Conservation (phyloP, 1,140 invertebrate species). For the Calosoma granatense region DNA sequence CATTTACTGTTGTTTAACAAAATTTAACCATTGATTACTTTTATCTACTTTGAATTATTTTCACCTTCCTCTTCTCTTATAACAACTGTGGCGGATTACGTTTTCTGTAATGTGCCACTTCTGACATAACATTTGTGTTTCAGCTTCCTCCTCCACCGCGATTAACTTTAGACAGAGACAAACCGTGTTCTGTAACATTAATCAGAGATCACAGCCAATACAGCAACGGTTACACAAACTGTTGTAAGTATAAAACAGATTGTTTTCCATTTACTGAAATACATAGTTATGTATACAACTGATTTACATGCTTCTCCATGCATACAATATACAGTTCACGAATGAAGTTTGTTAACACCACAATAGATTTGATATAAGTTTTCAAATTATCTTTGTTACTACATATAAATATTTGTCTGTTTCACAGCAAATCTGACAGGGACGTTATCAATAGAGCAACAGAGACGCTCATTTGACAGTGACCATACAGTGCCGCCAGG, state of each 20-base stretch:
- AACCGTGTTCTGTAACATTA: constrained; percentile 18
- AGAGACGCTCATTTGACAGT: constrained; percentile 15
- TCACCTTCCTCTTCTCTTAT: too few relatives aligned
- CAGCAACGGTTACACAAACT: neutral
- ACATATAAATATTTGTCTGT: neutral
- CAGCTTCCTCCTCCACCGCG: constrained; percentile 29
- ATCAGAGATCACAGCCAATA: constrained; percentile 5
- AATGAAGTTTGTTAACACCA: too few relatives aligned
- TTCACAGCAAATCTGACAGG: too few relatives aligned
- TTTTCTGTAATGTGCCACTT: too few relatives aligned
- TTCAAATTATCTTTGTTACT: neutral
- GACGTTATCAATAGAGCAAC: neutral
- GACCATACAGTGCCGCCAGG: constrained; percentile 29
- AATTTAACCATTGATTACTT: too few relatives aligned
- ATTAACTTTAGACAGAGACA: constrained; percentile 22
- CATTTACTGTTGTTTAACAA: too few relatives aligned
- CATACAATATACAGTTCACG: too few relatives aligned
- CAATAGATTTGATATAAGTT: neutral
- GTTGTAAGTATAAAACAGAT: constrained; percentile 5
- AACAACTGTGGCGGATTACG: too few relatives aligned
- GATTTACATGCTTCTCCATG: too few relatives aligned
- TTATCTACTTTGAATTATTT: too few relatives aligned
- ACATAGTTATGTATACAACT: too few relatives aligned
- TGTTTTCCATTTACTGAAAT: neutral
- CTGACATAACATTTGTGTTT: too few relatives aligned